Base-by-base conservation (phyloP, 2,797 vertebrate species). In the Tarsius wallacei region DNA sequence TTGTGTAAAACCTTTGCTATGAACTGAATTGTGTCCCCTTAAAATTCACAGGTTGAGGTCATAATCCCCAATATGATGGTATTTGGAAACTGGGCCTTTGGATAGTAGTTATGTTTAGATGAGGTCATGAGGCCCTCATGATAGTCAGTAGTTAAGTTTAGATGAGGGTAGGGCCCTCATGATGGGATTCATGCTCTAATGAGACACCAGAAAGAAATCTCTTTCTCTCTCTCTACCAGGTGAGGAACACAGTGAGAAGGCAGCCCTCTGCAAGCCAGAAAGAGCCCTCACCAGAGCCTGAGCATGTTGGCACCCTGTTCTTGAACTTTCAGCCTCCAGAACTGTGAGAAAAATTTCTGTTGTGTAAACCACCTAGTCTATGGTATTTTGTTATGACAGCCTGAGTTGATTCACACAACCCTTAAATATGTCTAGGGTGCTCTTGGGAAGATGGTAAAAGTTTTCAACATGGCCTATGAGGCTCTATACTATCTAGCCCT, bases 1-100 rank as follows among this genome's bases (percentile, higher is more conserved):
- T 88, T 80, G 57, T 47, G 93, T 80, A 78, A 97, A 96, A 68
- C 2, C 0, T 98, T 93, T 83, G 53, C 21, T 70, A 21, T 9
- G 2, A 10, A 47, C 42, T 19, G 15, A 94, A 61, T 28, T 74
- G 12, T 74, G 19, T 15, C 14, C 26, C 16, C 31, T 0, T n/a
- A 61, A 55, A 71, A 78, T 74, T 81, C 22, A 14, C 31, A 33
- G 74, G n/a, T 74, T 49, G 49, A 70, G 19, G 64, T 57, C 26
- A 3, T 73, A 57, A 61, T 19, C 24, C 33, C 24, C 24, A 13
- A 16, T 15, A 5, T 63, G 85, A 47, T 36, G 31, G 16, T 47
- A 59, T 88, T 88, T 93, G 59, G 31, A 93, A 21, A 86, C 6
- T 33, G 28, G 33, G 21, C 12, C 47, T 74, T 73, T 28, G n/a